Base-by-base conservation (phyloP, 2,113 vertebrate species). In the Xiphophorus maculatus region DNA sequence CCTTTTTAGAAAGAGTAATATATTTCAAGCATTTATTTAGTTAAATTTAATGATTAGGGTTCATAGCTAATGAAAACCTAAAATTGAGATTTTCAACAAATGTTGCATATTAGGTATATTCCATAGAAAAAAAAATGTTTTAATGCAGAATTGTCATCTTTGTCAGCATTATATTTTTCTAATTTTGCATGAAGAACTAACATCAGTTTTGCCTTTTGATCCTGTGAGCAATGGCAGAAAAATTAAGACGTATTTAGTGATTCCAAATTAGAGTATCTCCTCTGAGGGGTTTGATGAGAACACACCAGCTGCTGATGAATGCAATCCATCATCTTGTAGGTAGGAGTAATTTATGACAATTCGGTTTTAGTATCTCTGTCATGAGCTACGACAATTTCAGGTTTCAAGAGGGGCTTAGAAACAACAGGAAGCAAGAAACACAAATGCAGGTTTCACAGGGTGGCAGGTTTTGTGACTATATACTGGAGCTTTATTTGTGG, bases 291-390 rank as follows among this genome's bases (percentile, higher is more conserved):
- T 89, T 91, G 91, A 90, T 90, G 88, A 90, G 81, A 19, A 58
- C 82, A 77, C 85, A 80, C 79, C 17, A 33, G 12, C 82, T 40
- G 66, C 37, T 90, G 91, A 91, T 91, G 89, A 93, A 84, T 87
- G 87, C 83, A 89, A 93, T 92, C 92, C 89, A 93, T 93, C 90
- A 93, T 92, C 85, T 86, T 81, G 86, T 88, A 92, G 92, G 80
- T 76, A 88, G 82, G 60, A 64, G 83, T 82, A 75, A 88, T 88
- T 69, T 82, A 83, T 92, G 91, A 91, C 90, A 90, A 90, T 90
- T 89, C 87, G 76, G 79, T 87, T 82, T 81, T 76, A 79, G 79
- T 72, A 76, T 87, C 84, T 86, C 88, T 87, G 86, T 91, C 91
- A 89, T 68, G 74, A 80, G 76, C 81, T 74, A 28, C 87, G 84